Evolutionary conservation across 2,797 vertebrate genomes (phyloP).

Genomic region (Limnodromus scolopaceus): DNA sequence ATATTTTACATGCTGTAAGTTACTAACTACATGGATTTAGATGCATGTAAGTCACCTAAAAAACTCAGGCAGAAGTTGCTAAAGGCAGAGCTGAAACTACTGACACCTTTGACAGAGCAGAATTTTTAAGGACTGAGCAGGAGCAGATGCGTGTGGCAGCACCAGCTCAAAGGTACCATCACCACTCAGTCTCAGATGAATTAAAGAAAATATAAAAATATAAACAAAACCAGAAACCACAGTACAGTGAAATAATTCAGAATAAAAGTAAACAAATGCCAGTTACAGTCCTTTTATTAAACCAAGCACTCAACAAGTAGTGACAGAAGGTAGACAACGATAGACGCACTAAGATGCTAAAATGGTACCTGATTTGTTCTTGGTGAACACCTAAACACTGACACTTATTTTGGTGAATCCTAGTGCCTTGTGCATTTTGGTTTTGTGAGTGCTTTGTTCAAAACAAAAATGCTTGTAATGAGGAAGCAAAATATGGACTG

Average conservation of each 20-base stretch:
- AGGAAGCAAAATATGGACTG: not conserved
- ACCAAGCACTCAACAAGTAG: not conserved
- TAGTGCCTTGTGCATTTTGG: not conserved
- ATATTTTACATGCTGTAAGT: not conserved
- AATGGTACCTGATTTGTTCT: not conserved
- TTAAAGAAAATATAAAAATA: too few relatives aligned
- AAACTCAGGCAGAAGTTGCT: not conserved
- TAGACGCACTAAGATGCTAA: not conserved
- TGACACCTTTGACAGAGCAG: not conserved
- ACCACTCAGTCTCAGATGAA: not conserved
- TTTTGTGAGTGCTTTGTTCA: not conserved
- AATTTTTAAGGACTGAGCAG: not conserved
- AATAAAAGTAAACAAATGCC: not conserved
- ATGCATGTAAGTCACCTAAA: not conserved
- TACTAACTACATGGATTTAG: not conserved
- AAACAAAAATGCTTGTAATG: not conserved
- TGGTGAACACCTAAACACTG: not conserved
- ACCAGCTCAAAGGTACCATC: not conserved
- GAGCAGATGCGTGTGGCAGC: not conserved
- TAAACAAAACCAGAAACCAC: not conserved
- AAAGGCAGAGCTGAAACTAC: not conserved
- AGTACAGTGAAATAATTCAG: not conserved
- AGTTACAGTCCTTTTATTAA: not conserved
- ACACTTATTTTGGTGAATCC: not conserved
- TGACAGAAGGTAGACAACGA: not conserved